Evolutionary conservation across 2,888 invertebrate genomes (phyloP), one percentile per base, ranked within the genome.

Genomic region (Pandemis corylana): DNA sequence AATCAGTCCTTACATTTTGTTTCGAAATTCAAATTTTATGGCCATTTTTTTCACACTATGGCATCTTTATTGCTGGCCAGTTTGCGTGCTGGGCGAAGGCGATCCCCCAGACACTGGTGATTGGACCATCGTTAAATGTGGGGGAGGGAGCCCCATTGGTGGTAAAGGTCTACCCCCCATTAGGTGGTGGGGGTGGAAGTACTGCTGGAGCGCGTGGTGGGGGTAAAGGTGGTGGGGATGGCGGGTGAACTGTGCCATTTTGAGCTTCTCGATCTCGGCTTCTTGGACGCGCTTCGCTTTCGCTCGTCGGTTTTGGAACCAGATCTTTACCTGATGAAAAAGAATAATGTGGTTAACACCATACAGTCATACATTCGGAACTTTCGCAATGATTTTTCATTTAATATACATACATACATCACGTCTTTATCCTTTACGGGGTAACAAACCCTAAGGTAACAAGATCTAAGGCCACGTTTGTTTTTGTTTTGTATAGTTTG

Each of bases 261-360:
- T 97, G 86, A 99, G 95, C 93, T 99, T 99, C 93, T 99, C 99
- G 76, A 99, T 96, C 95, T 99, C 99, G 76, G 99, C 99, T 92
- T 99, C 99, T 91, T 99, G 99, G 36, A 99, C 96, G 42, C 99
- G 96, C 95, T 99, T 99, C 87, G 98, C 98, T 93, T 99, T 99
- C 79, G 99, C 99, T 65, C 98, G 96, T n/a, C 98, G 96, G 89
- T 98, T 98, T 95, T 98, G 98, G 91, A 98, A 98, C 98, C 98
- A 98, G 85, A 98, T 98, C 95, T 98, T 98, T 80, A 98, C 98
- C 94, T 94, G 91, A 81, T 75, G 79, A 83, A 82, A 83, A 86
- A 95, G 96, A 95, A 13, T 91, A 36, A 7, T 13, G 7, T 2
- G 41, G 63, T 68, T 64, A n/a, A 20, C 13, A 15, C 20, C 20